A percentile compares a stretch with the other conserved stretches of the same genome.
phyloP scores from a whole-genome alignment of 2,888 invertebrate species.

The Allophyes oxyacanthae region DNA sequence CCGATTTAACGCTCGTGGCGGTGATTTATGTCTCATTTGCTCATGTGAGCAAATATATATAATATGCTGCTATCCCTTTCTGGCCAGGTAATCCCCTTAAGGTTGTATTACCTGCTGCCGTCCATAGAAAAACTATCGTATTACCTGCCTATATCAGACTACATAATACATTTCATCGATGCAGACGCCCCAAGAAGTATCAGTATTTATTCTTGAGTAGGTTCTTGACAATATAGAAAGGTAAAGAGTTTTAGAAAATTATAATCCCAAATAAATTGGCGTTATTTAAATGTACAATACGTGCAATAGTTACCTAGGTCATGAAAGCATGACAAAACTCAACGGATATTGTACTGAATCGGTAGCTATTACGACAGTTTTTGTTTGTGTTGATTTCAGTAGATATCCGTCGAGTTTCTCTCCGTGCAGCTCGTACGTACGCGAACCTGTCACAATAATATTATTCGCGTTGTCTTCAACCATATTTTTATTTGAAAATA shows the following conservation, averaged over 20 bases:
- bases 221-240: no score
- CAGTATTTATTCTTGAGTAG: no score
- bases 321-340: constrained; percentile 65
- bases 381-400: constrained; percentile 49
- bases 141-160: no score
- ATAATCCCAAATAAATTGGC: constrained; percentile 5
- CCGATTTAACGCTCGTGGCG: no score
- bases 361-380: constrained; percentile 51
- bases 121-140: no score
- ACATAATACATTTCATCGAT: no score
- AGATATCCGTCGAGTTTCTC: constrained; percentile 49
- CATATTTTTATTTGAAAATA: constrained; percentile 3
- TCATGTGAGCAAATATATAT: no score
- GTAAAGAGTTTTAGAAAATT: constrained; percentile 2
- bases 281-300: constrained; percentile 17
- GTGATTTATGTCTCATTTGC: no score
- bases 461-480: neutral
- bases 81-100: no score
- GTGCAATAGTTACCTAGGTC: constrained; percentile 61
- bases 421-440: constrained; percentile 16
- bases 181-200: no score
- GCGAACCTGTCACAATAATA: constrained; percentile 1
- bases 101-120: no score
- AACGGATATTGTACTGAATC: constrained; percentile 53
- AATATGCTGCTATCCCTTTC: no score